Percentiles rank a stretch among this genome's conserved stretches.
Evolutionary conservation across 2,113 vertebrate species (phyloP).

Genomic region (Cairina moschata): DNA sequence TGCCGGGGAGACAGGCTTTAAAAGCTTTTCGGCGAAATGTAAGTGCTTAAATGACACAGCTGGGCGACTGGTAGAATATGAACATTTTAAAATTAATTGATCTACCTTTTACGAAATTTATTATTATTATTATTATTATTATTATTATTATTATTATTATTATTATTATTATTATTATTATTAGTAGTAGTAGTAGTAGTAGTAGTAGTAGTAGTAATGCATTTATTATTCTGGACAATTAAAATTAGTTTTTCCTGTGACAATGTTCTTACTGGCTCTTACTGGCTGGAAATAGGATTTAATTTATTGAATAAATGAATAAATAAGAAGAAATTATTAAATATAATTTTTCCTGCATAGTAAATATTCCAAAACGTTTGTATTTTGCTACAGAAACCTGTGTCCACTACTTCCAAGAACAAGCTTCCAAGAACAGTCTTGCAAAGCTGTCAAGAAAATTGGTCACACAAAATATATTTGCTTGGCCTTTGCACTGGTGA

Average conservation of each 20-base stretch:
- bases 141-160: no score
- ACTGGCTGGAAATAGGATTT: not conserved
- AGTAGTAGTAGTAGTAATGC: no score
- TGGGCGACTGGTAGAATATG: not conserved
- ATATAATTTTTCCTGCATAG: not conserved
- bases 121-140: no score
- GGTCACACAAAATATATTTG: not conserved
- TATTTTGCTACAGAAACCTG: not conserved
- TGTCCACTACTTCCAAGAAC: not conserved
- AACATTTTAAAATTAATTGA: not conserved
- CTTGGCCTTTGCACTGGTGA: not conserved
- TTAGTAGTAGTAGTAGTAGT: no score
- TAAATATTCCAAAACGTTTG: not conserved
- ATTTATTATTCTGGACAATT: not conserved
- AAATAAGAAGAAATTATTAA: not conserved
- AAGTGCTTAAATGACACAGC: not conserved
- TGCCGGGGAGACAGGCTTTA: not conserved
- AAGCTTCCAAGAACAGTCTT: not conserved
- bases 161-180: no score
- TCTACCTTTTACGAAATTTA: not conserved
- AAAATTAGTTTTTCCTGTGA: not conserved
- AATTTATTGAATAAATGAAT: not conserved
- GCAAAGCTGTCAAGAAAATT: not conserved
- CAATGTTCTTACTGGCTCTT: not conserved
- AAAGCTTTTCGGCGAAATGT: not conserved